Base-by-base conservation (phyloP, 2,113 vertebrate species). In the Zonotrichia leucophrys region DNA sequence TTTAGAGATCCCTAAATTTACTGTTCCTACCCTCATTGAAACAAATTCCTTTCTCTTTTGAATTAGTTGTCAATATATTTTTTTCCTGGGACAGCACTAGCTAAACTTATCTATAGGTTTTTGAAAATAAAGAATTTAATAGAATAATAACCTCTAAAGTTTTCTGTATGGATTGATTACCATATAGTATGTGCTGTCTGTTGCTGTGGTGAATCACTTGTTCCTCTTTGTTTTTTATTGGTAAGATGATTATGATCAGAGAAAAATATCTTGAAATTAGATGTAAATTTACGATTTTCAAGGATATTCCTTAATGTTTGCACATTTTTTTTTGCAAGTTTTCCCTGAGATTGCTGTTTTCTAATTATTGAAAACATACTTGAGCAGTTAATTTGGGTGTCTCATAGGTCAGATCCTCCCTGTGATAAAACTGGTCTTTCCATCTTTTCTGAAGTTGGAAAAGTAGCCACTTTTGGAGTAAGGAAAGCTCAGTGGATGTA, bases 191-290 rank as follows among this genome's bases (percentile, higher is more conserved):
- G 47, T 91, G 56, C 33, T 85, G 14, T 81, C 35, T 33, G 1
- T 95, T 96, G 64, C 86, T 74, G 18, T 87, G 83, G 80, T 30
- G 46, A 95, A 88, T 95, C 90, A 69, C 62, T 91, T 96, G 77
- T 47, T 93, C 78, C 73, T 95, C 41, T 52, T 92, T 81, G 64
- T 64, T 97, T 96, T 96, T 89, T 75, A 91, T 46, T 87, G 86
- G 69, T 86, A 87, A 44, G 35, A 89, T 95, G 55, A 94, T 76
- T 94, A 78, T 58, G 83, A 81, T 86, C 68, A 63, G 59, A 82
- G 78, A 94, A 97, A 97, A 96, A 85, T 97, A 89, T 67, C 55
- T 87, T 72, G 67, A 81, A 96, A 95, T 77, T 93, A 66, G 67
- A 82, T 86, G 74, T 78, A 87, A 97, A 92, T 78, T 94, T 96